Evolutionary conservation across 2,113 vertebrate species (phyloP), one percentile per base, ranked within the genome.

Genomic region (Pterocles orientalis): DNA sequence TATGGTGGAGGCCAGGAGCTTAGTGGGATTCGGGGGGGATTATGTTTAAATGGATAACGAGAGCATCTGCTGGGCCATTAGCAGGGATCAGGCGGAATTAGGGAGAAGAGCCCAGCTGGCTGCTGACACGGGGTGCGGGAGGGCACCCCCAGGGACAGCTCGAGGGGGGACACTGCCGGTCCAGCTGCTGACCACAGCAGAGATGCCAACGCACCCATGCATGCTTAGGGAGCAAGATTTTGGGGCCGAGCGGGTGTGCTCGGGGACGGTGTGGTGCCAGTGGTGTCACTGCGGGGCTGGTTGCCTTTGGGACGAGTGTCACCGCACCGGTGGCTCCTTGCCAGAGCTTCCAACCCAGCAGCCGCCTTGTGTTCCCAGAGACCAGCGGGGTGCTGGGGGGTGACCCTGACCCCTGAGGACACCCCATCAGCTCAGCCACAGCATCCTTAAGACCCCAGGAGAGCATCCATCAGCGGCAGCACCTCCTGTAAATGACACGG

Each of bases 41-140:
- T 97, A 92, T 72, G 62, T 96, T 94, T 95, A 96, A 96, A 91
- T 94, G 96, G 96, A 97, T 97, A 96, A 96, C 82, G 88, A 94
- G 94, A 96, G 95, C 95, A 96, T 96, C 96, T 97, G 95, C 95
- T 72, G 89, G 69, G 51, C 93, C 95, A 91, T 96, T 94, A 96
- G 75, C 70, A 62, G 81, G 91, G 95, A 97, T 96, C 86, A 96
- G 91, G 94, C 29, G 82, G 96, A 94, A 92, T 96, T 96, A 95
- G 70, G 95, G 81, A 96, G 79, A 88, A 65, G 73, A 96, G 70
- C 88, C 88, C 18, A 3, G 92, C 92, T 87, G 3, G 1, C 5
- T 0, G 7, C 71, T 2, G 0, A 62, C 21, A 7, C 13, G 0
- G 85, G 85, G 82, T 31, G 39, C 7, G 0, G 47, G 78, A 79